Evolutionary conservation across 2,113 vertebrate species (phyloP), one percentile per base, ranked within the genome.

Genomic region (Chrysochloris asiatica): DNA sequence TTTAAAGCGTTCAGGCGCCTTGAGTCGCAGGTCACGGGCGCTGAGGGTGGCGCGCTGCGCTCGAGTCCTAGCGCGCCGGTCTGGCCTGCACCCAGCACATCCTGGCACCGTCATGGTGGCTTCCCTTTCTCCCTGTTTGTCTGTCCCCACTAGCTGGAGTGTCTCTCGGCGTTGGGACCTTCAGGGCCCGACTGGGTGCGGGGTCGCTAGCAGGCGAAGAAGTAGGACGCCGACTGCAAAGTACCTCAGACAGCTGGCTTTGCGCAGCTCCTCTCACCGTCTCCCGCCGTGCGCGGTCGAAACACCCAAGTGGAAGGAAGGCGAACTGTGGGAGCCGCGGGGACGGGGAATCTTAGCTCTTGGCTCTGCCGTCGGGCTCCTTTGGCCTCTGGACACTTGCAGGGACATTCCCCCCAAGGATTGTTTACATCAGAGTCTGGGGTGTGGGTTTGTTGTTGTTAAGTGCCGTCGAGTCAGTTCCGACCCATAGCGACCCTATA

Each of bases 251-350:
- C 28, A 2, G n/a, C 73, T 28, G 21, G 71, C 43, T 10, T 12
- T 65, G 0, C 0, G 30, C 12, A 22, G 56, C 50, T 52, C 43
- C 26, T 21, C 13, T 50, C n/a, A 2, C 26, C 1, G n/a, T 56
- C 36, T 10, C 1, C 48, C 3, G 3, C 52, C 0, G 8, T 1
- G 50, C 22, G 28, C 3, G 26, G 2, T 8, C 45, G 83, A n/a
- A 17, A 26, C 24, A 7, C 41, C 45, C 2, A 4, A 17, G 41
- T 75, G 22, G 8, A 12, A 14, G 38, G 24, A 11, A 7, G 38
- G 12, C 28, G 71, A 79, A 41, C 24, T 4, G 0, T 1, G n/a
- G 38, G 7, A 50, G 30, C 22, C 54, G 17, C 8, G 50, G 19
- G 50, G 50, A 19, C 17, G 22, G 30, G 28, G 59, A 33, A 30